Conservation (phyloP, 2,888 invertebrate species). For the Venusia cambrica region DNA sequence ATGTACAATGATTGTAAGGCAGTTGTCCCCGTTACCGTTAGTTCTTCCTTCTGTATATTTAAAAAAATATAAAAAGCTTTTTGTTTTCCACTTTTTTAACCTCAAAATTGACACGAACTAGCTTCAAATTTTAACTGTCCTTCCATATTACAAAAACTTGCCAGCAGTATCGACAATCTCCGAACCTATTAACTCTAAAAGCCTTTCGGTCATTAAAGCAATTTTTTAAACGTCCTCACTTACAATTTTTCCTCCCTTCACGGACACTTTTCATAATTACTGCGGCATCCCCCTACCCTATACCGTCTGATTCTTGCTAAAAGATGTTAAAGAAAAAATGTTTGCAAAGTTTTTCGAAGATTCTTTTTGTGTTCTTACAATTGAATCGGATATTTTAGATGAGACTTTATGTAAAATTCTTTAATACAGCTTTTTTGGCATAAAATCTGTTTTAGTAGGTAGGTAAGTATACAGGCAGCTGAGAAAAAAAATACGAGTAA, state of each 20-base stretch:
- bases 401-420: neutral
- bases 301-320: constrained; percentile 51
- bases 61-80: too few species aligned
- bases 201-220: constrained; percentile 72
- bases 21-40: too few species aligned
- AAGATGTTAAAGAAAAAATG: constrained; percentile 69
- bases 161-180: constrained; percentile 49
- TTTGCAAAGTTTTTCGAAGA: constrained; percentile 15
- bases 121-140: too few species aligned
- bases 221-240: constrained; percentile 68
- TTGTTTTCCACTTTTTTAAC: too few species aligned
- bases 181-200: constrained; percentile 76
- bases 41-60: too few species aligned
- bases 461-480: neutral
- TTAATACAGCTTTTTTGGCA: neutral
- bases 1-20: too few species aligned
- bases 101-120: too few species aligned
- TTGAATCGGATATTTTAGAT: constrained; percentile 18
- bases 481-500: constrained; percentile 3
- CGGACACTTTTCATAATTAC: constrained; percentile 80
- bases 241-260: constrained; percentile 62
- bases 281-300: constrained; percentile 45
- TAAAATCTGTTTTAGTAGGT: neutral
- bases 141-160: too few species aligned
- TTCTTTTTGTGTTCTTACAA: constrained; percentile 26